Evolutionary conservation across 2,888 invertebrate species (phyloP).

Genomic region (Cheilosia impressa): DNA sequence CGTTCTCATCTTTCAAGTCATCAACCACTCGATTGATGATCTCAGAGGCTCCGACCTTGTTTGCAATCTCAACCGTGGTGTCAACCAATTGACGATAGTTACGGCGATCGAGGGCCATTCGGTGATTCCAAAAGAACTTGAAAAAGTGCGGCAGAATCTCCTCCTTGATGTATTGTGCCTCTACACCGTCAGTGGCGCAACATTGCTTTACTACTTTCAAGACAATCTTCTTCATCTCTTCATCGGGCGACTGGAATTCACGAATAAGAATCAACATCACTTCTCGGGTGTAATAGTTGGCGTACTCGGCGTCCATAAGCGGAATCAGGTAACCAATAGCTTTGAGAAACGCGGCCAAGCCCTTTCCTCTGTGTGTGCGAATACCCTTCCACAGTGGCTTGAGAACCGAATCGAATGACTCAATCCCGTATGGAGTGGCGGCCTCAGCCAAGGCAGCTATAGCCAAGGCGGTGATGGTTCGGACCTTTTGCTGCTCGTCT

Average conservation of each 20-base stretch:
- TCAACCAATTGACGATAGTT: conserved; percentile 99
- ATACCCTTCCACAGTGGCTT: conserved; percentile 99
- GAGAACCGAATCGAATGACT: conserved; percentile 99
- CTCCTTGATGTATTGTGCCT: conserved; percentile 99
- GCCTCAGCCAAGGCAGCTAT: conserved; percentile 99
- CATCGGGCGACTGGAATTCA: conserved; percentile 99
- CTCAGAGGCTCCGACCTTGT: conserved; percentile 99
- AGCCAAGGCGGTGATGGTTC: conserved; percentile 99
- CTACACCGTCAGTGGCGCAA: conserved; percentile 99
- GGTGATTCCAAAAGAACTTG: conserved; percentile 99
- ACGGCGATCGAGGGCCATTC: conserved; percentile 99
- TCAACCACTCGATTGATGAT: conserved; percentile 99
- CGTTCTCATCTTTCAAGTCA: conserved; percentile 99
- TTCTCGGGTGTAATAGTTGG: conserved; percentile 99
- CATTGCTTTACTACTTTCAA: conserved; percentile 99
- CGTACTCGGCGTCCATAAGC: conserved; percentile 99
- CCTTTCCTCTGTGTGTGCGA: conserved; percentile 94
- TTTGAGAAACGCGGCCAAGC: conserved; percentile 99
- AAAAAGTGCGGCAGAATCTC: conserved; percentile 99
- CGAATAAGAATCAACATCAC: conserved; percentile 96
- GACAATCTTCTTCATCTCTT: conserved; percentile 99
- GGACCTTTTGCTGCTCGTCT: conserved; percentile 98
- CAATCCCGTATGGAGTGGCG: conserved; percentile 99
- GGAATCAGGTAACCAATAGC: conserved; percentile 99
- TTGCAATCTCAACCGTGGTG: conserved; percentile 99